Evolutionary conservation across 2,797 vertebrate genomes (phyloP).

Genomic region (Thunnus albacares): DNA sequence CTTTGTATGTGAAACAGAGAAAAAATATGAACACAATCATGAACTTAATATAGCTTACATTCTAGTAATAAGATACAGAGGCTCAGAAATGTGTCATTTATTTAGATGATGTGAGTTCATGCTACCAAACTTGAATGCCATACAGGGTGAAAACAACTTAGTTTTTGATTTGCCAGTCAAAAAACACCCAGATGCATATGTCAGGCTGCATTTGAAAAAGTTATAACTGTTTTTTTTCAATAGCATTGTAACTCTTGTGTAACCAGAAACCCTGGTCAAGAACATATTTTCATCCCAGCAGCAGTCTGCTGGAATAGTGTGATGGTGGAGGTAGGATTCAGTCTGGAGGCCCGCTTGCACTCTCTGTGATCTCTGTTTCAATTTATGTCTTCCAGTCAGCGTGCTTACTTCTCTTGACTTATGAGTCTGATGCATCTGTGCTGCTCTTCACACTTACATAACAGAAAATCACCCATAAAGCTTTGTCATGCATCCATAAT

Average conservation of each 20-base stretch:
- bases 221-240: no score
- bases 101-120: no score
- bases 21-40: no score
- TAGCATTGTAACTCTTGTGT: not conserved
- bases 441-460: constrained; percentile 63
- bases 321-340: not conserved
- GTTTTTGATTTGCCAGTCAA: no score
- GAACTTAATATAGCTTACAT: no score
- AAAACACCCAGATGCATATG: no score
- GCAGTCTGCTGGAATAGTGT: not conserved
- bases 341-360: constrained; percentile 3
- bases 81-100: no score
- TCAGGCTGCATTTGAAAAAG: no score
- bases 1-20: no score
- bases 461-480: constrained; percentile 54
- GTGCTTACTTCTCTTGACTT: constrained; percentile 34
- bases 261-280: not conserved
- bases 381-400: constrained; percentile 42
- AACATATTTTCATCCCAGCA: not conserved
- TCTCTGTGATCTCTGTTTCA: constrained; percentile 45
- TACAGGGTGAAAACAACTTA: no score
- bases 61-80: no score
- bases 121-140: no score
- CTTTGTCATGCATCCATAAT: constrained; percentile 71
- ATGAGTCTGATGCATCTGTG: constrained; percentile 50